phyloP scores from a whole-genome alignment of 92 coral and sea anemone genomes.

The Micromussa lordhowensis region DNA sequence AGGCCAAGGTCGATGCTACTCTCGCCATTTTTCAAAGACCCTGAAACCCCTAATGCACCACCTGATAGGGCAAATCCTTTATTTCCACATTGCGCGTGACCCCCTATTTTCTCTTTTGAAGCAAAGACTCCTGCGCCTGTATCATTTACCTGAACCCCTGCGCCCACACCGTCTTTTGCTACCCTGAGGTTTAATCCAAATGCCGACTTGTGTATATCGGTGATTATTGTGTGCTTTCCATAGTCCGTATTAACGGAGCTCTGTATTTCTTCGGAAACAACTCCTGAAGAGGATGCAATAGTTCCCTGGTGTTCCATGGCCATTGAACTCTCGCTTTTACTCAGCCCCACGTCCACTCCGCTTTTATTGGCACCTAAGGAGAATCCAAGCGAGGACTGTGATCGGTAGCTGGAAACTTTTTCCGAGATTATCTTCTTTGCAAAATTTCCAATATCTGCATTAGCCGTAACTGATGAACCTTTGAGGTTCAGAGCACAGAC shows the following conservation, averaged over 20 bases:
- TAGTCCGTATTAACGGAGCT: slow-evolving; percentile 66
- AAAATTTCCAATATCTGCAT: slow-evolving; percentile 63
- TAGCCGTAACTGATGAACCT: slow-evolving; percentile 68
- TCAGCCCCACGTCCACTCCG: slow-evolving; percentile 52
- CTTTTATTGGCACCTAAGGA: slow-evolving; percentile 46
- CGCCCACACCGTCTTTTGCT: slow-evolving; percentile 54
- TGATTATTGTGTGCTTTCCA: slow-evolving; percentile 49
- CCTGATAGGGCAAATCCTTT: slow-evolving; percentile 60
- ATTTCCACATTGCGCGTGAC: slow-evolving; percentile 60
- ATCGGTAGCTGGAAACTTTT: slow-evolving; percentile 60
- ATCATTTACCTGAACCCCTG: slow-evolving; percentile 58
- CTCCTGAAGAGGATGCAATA: slow-evolving; percentile 66
- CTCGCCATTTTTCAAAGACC: slow-evolving; percentile 63
- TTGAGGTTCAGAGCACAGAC: slow-evolving; percentile 40
- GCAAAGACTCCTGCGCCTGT: slow-evolving; percentile 47
- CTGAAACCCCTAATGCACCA: slow-evolving; percentile 56
- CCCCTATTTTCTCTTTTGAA: slow-evolving; percentile 51
- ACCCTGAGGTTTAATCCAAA: slow-evolving; percentile 53
- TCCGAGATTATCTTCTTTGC: slow-evolving; percentile 55
- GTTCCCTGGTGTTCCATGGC: slow-evolving; percentile 71
- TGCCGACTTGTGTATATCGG: slow-evolving; percentile 42
- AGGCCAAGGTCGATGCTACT: slow-evolving; percentile 49
- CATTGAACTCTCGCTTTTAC: slow-evolving; percentile 48
- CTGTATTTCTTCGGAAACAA: slow-evolving; percentile 52
- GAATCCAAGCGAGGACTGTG: slow-evolving; percentile 60